Percentiles rank a stretch among this genome's conserved stretches.
These are phyloP conservation scores for Lepus americanus DNA, from an alignment of 2,113 vertebrate species.

Conservation along the genomic window DNA sequence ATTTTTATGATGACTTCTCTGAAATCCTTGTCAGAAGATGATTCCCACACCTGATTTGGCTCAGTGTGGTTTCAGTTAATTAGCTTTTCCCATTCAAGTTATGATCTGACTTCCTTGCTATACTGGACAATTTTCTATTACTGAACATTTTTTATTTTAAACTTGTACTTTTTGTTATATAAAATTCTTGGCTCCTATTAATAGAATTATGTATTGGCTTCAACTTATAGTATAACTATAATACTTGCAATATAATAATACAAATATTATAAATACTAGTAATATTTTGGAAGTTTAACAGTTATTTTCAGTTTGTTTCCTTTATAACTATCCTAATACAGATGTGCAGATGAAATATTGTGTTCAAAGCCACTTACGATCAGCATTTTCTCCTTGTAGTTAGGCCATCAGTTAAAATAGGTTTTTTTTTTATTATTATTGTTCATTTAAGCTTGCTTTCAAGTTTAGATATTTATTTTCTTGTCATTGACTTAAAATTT, in stretches of 20 bases:
- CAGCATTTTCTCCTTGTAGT: not conserved
- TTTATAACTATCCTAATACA: not conserved
- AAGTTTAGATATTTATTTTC: not conserved
- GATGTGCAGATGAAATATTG: not conserved
- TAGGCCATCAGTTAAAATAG: not conserved
- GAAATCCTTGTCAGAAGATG: not conserved
- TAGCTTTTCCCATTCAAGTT: not conserved
- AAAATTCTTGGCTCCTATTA: not conserved
- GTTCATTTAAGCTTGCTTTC: not conserved
- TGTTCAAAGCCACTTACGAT: not conserved
- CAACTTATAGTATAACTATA: not conserved
- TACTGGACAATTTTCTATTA: not conserved
- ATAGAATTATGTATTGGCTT: not conserved
- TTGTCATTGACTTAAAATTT: not conserved
- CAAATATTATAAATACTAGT: not conserved
- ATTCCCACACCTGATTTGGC: not conserved
- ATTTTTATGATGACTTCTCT: not conserved
- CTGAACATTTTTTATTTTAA: not conserved
- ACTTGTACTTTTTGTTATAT: not conserved
- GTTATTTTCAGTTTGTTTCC: not conserved
- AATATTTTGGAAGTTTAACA: not conserved
- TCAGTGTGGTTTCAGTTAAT: not conserved
- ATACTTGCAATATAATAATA: not conserved
- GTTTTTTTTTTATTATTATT: not conserved
- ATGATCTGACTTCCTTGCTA: not conserved